These are phyloP conservation scores for Maccullochella peelii DNA, from an alignment of 2,113 vertebrate genomes.

Conservation along the genomic window DNA sequence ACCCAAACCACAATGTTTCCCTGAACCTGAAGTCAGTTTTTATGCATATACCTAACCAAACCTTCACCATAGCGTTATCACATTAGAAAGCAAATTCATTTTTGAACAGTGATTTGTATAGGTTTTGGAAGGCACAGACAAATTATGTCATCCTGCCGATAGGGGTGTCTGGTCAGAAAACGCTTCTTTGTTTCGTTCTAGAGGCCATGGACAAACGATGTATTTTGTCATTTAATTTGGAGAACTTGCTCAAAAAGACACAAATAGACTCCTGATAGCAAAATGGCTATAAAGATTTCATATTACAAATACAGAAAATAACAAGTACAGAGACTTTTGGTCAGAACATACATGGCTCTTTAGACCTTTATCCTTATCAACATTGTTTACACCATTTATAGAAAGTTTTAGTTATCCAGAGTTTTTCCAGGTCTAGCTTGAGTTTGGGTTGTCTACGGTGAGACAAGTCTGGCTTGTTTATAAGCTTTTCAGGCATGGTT, in stretches of 20 bases:
- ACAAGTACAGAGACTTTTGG: neutral
- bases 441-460: conserved; percentile 12
- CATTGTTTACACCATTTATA: conserved; percentile 12
- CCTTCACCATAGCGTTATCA: neutral
- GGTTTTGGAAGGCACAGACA: neutral
- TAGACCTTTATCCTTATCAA: neutral
- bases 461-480: conserved; percentile 16
- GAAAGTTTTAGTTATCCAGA: neutral
- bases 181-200: neutral
- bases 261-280: neutral
- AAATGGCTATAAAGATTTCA: neutral
- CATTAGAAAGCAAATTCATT: neutral
- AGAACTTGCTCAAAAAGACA: neutral
- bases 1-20: neutral
- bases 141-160: neutral
- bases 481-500: conserved; percentile 17
- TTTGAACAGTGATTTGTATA: too few relatives aligned
- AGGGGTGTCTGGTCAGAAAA: neutral
- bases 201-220: neutral
- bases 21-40: neutral
- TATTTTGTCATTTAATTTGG: neutral
- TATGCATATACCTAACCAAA: neutral
- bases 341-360: neutral
- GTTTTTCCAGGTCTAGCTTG: conserved; percentile 20
- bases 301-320: neutral